These are phyloP conservation scores for Paraplagusia blochii DNA, from an alignment of 2,113 vertebrate species.

Conservation along the genomic window DNA sequence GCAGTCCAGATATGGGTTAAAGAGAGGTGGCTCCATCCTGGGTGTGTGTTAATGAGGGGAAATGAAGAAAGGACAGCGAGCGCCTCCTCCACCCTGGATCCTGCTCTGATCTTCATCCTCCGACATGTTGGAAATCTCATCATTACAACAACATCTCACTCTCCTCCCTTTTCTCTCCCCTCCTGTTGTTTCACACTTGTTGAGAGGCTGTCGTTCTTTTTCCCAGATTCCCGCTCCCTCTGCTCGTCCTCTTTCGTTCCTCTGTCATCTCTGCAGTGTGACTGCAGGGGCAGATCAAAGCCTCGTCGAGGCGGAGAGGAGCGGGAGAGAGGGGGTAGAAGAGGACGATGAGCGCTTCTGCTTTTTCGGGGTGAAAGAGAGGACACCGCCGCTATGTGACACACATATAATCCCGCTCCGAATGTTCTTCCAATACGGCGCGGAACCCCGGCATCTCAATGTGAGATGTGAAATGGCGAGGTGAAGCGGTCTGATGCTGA, in stretches of 20 bases:
- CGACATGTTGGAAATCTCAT: constrained; percentile 43
- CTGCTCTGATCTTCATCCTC: constrained; percentile 32
- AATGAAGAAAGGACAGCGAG: constrained; percentile 1
- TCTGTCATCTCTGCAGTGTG: constrained; percentile 66
- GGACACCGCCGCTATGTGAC: constrained; percentile 65
- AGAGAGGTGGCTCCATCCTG: constrained; percentile 16
- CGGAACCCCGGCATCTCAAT: too few relatives aligned
- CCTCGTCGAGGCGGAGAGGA: constrained; percentile 51
- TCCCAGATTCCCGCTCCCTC: constrained; percentile 30
- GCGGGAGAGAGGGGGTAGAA: constrained; percentile 8
- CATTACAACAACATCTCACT: constrained; percentile 48
- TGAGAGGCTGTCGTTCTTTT: constrained; percentile 68
- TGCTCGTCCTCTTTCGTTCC: constrained; percentile 32
- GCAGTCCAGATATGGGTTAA: constrained; percentile 19
- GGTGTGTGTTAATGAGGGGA: not conserved
- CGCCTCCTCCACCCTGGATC: constrained; percentile 43
- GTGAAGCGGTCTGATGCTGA: not conserved
- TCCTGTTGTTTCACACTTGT: constrained; percentile 56
- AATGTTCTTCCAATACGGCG: constrained; percentile 31
- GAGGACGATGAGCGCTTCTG: constrained; percentile 49
- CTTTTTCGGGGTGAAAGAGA: constrained; percentile 70
- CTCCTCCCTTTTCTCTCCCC: not conserved
- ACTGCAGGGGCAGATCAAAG: constrained; percentile 75
- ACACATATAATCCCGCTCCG: constrained; percentile 41
- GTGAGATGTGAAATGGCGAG: constrained; percentile 8